These are phyloP conservation scores for Caranx ignobilis DNA, from an alignment of 2,113 vertebrate genomes.

Conservation along the genomic window DNA sequence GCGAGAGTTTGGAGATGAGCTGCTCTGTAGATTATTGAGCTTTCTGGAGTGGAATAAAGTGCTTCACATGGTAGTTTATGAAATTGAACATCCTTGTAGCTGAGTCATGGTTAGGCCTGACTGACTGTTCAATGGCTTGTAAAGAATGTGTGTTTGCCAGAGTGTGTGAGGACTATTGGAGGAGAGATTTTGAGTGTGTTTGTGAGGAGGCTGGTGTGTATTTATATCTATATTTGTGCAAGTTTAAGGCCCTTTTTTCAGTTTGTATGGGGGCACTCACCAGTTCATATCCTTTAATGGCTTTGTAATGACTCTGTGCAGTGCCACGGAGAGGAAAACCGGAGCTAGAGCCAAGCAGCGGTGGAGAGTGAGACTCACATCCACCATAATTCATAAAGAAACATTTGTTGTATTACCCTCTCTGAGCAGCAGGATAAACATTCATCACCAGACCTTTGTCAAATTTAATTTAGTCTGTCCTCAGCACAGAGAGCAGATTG, in stretches of 20 bases:
- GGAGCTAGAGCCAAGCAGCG: conserved; percentile 24
- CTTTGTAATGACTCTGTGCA: conserved; percentile 43
- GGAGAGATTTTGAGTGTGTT: background rate
- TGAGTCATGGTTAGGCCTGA: conserved; percentile 30
- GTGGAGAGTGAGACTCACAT: conserved; percentile 37
- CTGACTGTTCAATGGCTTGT: conserved; percentile 26
- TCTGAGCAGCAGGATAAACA: conserved; percentile 41
- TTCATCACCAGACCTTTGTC: conserved; percentile 34
- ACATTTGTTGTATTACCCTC: conserved; percentile 19
- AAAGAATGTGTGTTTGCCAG: conserved; percentile 11
- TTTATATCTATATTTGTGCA: conserved; percentile 18
- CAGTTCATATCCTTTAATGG: conserved; percentile 47
- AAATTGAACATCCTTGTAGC: background rate
- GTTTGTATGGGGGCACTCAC: background rate
- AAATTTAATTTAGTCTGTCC: conserved; percentile 27
- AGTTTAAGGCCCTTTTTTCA: background rate
- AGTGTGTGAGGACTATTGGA: background rate
- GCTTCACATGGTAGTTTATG: conserved; percentile 22
- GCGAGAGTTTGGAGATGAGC: conserved; percentile 1
- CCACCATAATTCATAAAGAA: conserved; percentile 40
- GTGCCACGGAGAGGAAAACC: conserved; percentile 45
- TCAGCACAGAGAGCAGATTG: conserved; percentile 3
- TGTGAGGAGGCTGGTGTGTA: background rate
- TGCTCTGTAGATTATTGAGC: conserved; percentile 6
- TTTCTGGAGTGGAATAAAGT: conserved; percentile 24